Base-by-base conservation (phyloP, 2,113 vertebrate genomes). In the Nannobrachium achirus region DNA sequence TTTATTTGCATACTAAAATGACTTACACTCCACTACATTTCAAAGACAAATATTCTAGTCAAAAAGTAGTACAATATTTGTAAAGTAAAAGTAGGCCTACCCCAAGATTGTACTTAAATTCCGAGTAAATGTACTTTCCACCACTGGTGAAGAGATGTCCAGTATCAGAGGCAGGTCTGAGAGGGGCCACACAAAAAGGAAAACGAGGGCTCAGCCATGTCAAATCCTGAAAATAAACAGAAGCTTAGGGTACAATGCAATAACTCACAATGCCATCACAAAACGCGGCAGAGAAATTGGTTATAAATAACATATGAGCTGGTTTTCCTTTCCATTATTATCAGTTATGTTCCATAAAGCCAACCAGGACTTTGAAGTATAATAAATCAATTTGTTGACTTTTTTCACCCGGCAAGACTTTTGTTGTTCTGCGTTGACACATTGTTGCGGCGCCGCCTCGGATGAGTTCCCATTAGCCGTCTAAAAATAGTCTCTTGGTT, bases 401-500 rank as follows among this genome's bases (percentile, higher is more conserved):
- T 74, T 81, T 69, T 56, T 16, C 16, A 62, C 73, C 15, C 50
- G 62, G 11, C 69, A 14, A 72, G 79, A 65, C 61, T 60, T 33
- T 25, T 67, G 79, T 71, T 46, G 41, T 67, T 75, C 25, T 63
- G 64, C 57, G n/a, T 63, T 56, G 78, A 82, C 81, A 83, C 75
- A 84, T 84, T 84, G 78, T 88, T 86, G 86, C 66, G 73, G 72
- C 55, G 49, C 51, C 19, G 16, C 69, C 77, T 85, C 85, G 73
- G 86, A 88, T 88, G 46, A 84, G 84, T 89, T 87, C 79, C 86
- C 89, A 90, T 92, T 86, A 86, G 76, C 46, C 5, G 46, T 80
- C 84, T 84, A 90, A 91, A 91, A 90, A 91, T 88, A 89, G 77
- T 69, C 71, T 75, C 53, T 62, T 63, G 49, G 74, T 82, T 81